Base-by-base conservation (phyloP, 1,140 invertebrate species). In the Cydia pomonella region DNA sequence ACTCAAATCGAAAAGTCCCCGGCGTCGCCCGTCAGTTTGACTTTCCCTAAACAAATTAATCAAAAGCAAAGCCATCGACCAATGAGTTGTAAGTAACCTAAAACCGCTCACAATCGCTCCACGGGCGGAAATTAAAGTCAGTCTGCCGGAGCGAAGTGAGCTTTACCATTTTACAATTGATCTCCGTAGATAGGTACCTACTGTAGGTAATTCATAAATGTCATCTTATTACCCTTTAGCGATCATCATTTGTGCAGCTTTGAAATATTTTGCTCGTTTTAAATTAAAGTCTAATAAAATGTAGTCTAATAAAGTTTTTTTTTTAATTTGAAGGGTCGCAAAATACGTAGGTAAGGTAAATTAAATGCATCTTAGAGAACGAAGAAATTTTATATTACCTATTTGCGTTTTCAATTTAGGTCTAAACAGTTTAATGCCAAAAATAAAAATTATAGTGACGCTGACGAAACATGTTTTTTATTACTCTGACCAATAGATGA, bases 41-140 rank as follows among this genome's bases (percentile, higher is more conserved):
- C 18, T 0, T 18, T 59, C 23, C 53, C 16, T 3, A 13, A 33
- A 33, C n/a, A 38, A 38, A 33, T 69, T 29, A 0, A 69, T 33
- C 64, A 33, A 59, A 59, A 41, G 9, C 1, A 66, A 66, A 33
- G 64, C 62, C 13, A 64, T 29, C 23, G 23, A 33, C 27, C 3
- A 66, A 66, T 33, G 29, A 66, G 9, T 13, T n/a, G 63, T 29
- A 33, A 27, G 25, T 66, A 66, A 66, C 12, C n/a, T 38, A 33
- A 38, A 47, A 16, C 47, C 47, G n/a, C 53, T 53, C 27, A 38
- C 50, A 59, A 50, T 73, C 41, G 0, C 50, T 50, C 44, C 10
- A 10, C 13, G 47, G 13, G 13, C 72, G 47, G 72, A 73, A 50
- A 73, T 73, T 53, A 73, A 73, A 53, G 64, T 27, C 63, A 66